Evolutionary conservation across 2,797 vertebrate species (phyloP), one percentile per base, ranked within the genome.

Genomic region (Poecilia picta): DNA sequence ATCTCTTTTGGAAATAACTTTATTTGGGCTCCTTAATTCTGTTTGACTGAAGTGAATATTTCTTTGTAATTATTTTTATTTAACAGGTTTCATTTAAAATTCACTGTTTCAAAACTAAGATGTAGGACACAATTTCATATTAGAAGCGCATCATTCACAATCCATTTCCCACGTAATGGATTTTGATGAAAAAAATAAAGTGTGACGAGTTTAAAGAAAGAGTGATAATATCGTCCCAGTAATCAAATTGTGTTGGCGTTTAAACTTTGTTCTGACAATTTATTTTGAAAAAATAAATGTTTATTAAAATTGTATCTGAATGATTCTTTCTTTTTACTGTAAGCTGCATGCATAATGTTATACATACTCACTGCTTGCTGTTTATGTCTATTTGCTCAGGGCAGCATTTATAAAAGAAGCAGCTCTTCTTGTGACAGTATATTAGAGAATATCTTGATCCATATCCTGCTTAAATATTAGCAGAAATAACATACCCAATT

Each of bases 221-320:
- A 89, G 90, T 93, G 93, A 89, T 89, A 75, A 85, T 85, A 79
- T 86, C 84, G 78, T 89, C 49, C 73, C 79, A 89, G 85, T 93
- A 93, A 92, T 84, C 85, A 81, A 85, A 87, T 79, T 83, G 83
- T 89, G 70, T 83, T 82, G 70, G 77, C 91, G 80, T 92, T 88
- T 88, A 62, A 83, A 51, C 11, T 91, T 89, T 93, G 79, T 89
- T 84, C 79, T 87, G 81, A 83, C 81, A 88, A 84, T 88, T 89
- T 90, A 90, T 94, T 94, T 82, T 91, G 88, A 47, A 46, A 7
- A 49, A 96, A 95, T 95, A 95, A 95, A 95, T 74, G 86, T 93
- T 91, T 91, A 79, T 88, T 87, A 87, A 77, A 86, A 73, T 45
- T 25, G 4, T n/a, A 53, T 46, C 23, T 2, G 41, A 46, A 2